These are phyloP conservation scores for Acanthis flammea DNA, from an alignment of 2,797 vertebrate genomes.

Conservation along the genomic window DNA sequence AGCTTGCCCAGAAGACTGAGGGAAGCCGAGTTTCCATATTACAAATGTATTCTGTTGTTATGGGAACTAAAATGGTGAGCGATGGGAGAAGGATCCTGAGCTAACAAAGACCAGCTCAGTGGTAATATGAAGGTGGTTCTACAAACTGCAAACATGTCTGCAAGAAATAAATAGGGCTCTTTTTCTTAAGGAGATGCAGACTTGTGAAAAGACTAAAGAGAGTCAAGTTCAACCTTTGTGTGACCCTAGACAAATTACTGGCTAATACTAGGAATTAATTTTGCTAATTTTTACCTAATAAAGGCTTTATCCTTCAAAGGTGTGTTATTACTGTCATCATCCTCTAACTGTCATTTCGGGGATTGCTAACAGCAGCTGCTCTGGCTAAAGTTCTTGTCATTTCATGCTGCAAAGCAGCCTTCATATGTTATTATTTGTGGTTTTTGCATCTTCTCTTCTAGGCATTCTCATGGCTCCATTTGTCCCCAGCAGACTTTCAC, in stretches of 20 bases:
- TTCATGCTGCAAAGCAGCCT: background rate
- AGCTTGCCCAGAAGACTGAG: background rate
- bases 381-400: background rate
- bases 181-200: background rate
- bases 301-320: slow-evolving; percentile 14
- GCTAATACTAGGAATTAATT: slow-evolving; percentile 11
- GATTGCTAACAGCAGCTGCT: background rate
- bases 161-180: background rate
- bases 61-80: slow-evolving; percentile 46
- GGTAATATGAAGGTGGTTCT: background rate
- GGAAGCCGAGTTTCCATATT: background rate
- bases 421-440: accelerated
- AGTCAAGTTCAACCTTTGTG: background rate
- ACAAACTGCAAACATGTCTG: background rate
- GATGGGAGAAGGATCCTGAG: background rate
- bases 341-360: background rate
- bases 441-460: background rate
- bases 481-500: background rate
- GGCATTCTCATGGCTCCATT: background rate
- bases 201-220: background rate
- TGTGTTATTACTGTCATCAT: background rate
- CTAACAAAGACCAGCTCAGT: background rate
- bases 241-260: background rate
- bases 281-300: slow-evolving; percentile 6
- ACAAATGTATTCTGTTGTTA: slow-evolving; percentile 54